Evolutionary conservation across 2,797 vertebrate genomes (phyloP).

Genomic region (Phyllotis vaccarum): DNA sequence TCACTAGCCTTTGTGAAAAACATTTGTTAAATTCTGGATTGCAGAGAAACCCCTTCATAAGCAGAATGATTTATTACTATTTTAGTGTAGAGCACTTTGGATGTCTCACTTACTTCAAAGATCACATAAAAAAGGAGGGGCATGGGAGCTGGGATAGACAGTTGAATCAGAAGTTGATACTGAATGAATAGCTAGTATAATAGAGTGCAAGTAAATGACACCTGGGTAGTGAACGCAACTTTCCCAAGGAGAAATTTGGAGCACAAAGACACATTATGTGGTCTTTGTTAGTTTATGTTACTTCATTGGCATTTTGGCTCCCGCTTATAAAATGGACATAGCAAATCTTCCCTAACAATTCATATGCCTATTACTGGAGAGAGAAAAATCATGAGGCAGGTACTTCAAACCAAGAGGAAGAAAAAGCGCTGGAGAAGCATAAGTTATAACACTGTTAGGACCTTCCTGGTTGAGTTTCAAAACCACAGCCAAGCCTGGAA

Average conservation of each 20-base stretch:
- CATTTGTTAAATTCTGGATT: constrained; percentile 30
- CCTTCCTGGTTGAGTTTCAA: constrained; percentile 68
- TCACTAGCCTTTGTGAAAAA: neutral
- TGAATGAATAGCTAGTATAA: neutral
- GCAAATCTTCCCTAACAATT: neutral
- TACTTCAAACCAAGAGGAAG: neutral
- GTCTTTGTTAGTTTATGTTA: neutral
- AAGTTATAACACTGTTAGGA: neutral
- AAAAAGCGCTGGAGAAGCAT: neutral
- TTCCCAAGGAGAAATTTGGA: constrained; percentile 16
- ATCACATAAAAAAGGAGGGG: neutral
- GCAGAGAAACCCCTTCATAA: neutral
- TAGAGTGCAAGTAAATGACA: neutral
- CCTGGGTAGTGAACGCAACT: neutral
- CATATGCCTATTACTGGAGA: neutral
- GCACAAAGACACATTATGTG: neutral
- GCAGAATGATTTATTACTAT: neutral
- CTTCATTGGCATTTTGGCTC: neutral
- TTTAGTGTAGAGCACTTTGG: neutral
- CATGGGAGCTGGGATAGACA: neutral
- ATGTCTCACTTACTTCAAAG: neutral
- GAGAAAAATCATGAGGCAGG: neutral
- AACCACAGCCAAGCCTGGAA: constrained; percentile 62
- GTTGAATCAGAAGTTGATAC: constrained; percentile 1
- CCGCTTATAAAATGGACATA: neutral